Evolutionary conservation across 2,888 invertebrate genomes (phyloP), one percentile per base, ranked within the genome.

Genomic region (Chironomus tentans): DNA sequence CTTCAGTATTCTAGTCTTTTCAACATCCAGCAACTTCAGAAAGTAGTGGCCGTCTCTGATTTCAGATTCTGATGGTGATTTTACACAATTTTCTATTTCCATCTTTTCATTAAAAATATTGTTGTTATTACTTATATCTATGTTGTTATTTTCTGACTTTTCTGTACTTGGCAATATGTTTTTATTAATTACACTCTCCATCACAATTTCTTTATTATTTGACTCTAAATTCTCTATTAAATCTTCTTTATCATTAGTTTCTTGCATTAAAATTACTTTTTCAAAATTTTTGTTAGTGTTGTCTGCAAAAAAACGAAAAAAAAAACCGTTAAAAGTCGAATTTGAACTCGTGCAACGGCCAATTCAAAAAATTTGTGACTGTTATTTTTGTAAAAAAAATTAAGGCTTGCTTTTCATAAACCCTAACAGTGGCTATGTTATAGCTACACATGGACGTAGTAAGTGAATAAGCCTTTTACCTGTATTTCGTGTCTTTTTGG

Each of bases 11-110:
- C 91, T 87, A 78, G 87, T 87, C 76, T 91, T 90, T 85, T 94
- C 93, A 77, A 85, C 87, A 82, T 91, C 91, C 80, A 94, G 86
- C 80, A 93, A 83, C 80, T 87, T 87, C 79, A 94, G 83, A 84
- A 93, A 95, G 83, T 92, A 91, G 82, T 92, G 88, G 22, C 91
- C 95, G 65, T 47, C 68, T 75, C 77, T 21, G 65, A 69, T 12
- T 50, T 48, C 68, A 10, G 38, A 10, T 18, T n/a, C 21, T 13
- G 46, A 15, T 13, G 21, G 18, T 18, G 68, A 47, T 21, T 38
- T 74, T 28, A 12, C 13, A 12, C 12, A 28, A 28, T 28, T 38
- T 73, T 5, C 62, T 7, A 47, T 22, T 62, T 75, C 46, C 68
- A 68, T 65, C 38, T 10, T 56, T 56, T 56, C n/a, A 3, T 56